Conservation (phyloP, 2,797 vertebrate species). For the Ptychadena robeensis region DNA sequence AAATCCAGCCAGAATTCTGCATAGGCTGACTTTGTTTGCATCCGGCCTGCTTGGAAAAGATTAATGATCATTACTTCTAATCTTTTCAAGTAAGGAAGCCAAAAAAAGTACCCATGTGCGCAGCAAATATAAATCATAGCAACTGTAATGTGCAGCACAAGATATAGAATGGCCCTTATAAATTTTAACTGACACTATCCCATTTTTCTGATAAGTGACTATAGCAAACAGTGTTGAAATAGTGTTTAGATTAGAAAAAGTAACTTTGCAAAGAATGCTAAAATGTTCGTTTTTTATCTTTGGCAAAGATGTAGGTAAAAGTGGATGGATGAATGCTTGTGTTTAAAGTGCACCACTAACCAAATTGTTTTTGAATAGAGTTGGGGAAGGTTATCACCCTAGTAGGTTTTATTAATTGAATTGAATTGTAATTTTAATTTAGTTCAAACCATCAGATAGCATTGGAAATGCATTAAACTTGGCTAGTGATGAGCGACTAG, state of each 20-base stretch:
- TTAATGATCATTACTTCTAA: conserved; percentile 52
- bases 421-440: not conserved
- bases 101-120: not conserved
- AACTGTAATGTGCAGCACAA: conserved; percentile 8
- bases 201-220: conserved; percentile 21
- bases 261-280: not conserved
- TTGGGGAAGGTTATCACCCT: not conserved
- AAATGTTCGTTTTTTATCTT: not conserved
- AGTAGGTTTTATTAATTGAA: not conserved
- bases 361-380: not conserved
- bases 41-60: conserved; percentile 42
- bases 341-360: not conserved
- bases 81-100: conserved; percentile 32
- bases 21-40: conserved; percentile 7
- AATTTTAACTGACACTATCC: conserved; percentile 26
- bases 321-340: no score
- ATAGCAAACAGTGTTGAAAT: not conserved
- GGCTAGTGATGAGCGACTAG: no score
- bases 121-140: conserved; percentile 32
- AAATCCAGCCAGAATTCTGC: conserved; percentile 41
- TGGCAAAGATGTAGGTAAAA: not conserved
- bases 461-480: not conserved
- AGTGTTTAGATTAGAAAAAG: conserved; percentile 21
- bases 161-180: conserved; percentile 16
- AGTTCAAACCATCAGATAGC: not conserved